phyloP scores from a whole-genome alignment of 1,140 invertebrate species.

The Neodiprion lecontei region DNA sequence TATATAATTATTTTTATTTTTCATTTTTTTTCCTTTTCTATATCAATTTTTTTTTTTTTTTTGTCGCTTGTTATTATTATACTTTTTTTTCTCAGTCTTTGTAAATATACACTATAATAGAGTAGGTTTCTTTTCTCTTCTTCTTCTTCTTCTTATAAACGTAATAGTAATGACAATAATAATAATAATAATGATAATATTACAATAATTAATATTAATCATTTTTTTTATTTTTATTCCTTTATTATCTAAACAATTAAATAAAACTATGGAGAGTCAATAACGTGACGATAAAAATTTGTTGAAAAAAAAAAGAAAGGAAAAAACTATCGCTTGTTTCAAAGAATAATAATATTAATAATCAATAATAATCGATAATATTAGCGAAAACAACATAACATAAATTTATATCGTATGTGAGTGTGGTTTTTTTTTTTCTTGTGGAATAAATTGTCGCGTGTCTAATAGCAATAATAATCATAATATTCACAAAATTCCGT shows the following conservation, averaged over 20 bases:
- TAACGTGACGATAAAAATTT: conserved; percentile 25
- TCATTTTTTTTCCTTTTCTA: conserved; percentile 1
- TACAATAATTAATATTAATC: conserved; percentile 35
- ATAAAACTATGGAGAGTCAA: conserved; percentile 18
- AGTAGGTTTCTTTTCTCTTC: conserved; percentile 34
- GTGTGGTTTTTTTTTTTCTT: too few species aligned
- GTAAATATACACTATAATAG: conserved; percentile 56
- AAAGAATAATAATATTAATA: not conserved
- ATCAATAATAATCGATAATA: not conserved
- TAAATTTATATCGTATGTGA: not conserved
- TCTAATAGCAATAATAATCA: too few species aligned
- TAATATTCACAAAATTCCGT: too few species aligned
- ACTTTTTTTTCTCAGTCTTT: conserved; percentile 52
- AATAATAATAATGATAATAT: conserved; percentile 40
- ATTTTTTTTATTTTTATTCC: conserved; percentile 28
- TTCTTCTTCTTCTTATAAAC: conserved; percentile 38
- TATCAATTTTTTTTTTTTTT: not conserved
- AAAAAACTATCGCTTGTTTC: not conserved
- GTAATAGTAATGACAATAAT: conserved; percentile 50
- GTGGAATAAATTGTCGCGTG: too few species aligned
- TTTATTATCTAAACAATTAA: not conserved
- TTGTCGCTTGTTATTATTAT: not conserved
- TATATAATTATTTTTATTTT: not conserved
- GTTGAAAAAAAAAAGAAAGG: not conserved
- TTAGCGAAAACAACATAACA: not conserved